A percentile compares a stretch with the other conserved stretches of the same genome.
These are phyloP conservation scores for Axinella damicornis DNA, from an alignment of 37 sponge, comb jelly and placozoan genomes.

Conservation along the genomic window DNA sequence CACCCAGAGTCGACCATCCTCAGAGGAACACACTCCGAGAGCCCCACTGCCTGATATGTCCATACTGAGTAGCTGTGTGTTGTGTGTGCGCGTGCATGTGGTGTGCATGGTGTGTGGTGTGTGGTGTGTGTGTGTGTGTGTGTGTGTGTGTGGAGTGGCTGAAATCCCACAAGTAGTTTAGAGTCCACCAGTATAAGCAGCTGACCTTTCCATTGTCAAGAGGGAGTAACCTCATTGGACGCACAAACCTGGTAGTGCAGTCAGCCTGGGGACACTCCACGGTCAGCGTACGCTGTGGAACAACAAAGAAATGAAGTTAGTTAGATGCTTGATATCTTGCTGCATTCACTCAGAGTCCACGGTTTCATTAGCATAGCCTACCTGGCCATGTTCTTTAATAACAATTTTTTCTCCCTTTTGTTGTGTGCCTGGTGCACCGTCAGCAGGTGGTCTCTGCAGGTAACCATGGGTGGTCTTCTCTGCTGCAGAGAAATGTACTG, in stretches of 20 bases:
- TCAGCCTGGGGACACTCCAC: constrained; percentile 17
- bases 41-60: constrained; percentile 83
- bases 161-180: too few relatives aligned
- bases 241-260: constrained; percentile 24
- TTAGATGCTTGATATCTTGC: too few relatives aligned
- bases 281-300: constrained; percentile 23
- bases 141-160: not conserved
- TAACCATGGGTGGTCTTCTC: not conserved
- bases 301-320: too few relatives aligned
- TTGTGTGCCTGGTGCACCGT: not conserved
- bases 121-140: not conserved
- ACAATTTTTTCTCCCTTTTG: not conserved
- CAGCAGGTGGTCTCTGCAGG: not conserved
- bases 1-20: constrained; percentile 73
- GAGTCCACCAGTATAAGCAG: too few relatives aligned
- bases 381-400: not conserved
- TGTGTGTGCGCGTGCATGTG: not conserved
- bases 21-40: constrained; percentile 77
- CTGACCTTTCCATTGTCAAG: constrained; percentile 33
- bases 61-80: constrained; percentile 48
- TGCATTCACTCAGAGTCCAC: too few relatives aligned
- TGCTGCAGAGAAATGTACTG: too few relatives aligned
- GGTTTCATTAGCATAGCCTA: too few relatives aligned
- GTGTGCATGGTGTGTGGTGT: not conserved
- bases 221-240: constrained; percentile 25